Conservation (phyloP, 2,113 vertebrate genomes). For the Centropristis striata region DNA sequence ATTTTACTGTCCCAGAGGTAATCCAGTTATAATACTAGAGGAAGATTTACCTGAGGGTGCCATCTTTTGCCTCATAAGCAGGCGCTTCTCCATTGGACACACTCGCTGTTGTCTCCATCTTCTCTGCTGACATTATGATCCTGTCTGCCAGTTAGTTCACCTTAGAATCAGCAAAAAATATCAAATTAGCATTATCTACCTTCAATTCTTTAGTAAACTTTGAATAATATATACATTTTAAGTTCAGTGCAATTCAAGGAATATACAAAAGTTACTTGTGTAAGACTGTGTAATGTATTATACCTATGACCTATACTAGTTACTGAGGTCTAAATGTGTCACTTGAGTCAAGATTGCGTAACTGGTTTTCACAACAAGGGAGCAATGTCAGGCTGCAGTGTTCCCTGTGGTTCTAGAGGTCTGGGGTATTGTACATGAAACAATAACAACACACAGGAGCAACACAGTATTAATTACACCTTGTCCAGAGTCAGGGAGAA, state of each 20-base stretch:
- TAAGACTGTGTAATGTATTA: background rate
- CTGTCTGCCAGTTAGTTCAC: slow-evolving; percentile 16
- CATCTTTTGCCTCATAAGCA: slow-evolving; percentile 64
- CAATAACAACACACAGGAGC: background rate
- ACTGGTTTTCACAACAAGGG: slow-evolving; percentile 4
- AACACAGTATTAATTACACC: background rate
- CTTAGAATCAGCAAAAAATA: slow-evolving; percentile 9
- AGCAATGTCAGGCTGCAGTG: background rate
- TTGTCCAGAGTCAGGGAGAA: background rate
- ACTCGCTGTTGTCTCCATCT: slow-evolving; percentile 63
- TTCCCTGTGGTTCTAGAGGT: slow-evolving; percentile 1
- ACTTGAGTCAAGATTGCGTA: background rate
- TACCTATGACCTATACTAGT: background rate
- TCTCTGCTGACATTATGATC: slow-evolving; percentile 61
- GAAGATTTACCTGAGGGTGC: slow-evolving; percentile 63
- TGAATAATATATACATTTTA: too few relatives aligned
- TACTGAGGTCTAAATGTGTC: background rate
- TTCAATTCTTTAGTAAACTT: too few relatives aligned
- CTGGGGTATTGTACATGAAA: background rate
- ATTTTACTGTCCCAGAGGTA: background rate
- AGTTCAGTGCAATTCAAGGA: too few relatives aligned
- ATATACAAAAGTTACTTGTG: background rate
- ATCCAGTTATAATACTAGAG: background rate
- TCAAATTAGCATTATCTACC: too few relatives aligned
- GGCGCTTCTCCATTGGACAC: slow-evolving; percentile 68